phyloP scores from a whole-genome alignment of 2,888 invertebrate species.

The Xestia xanthographa region DNA sequence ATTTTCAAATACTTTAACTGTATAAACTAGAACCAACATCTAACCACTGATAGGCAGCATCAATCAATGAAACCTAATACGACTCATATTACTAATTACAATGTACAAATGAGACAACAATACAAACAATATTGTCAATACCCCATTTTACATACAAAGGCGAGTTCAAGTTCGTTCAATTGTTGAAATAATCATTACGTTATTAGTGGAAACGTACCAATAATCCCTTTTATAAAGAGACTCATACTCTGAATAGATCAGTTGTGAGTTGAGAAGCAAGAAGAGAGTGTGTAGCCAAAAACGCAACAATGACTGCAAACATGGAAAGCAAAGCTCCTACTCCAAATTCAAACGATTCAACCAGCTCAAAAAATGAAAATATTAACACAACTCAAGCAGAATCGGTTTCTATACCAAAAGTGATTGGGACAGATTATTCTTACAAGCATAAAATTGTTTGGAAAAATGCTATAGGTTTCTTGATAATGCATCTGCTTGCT shows the following conservation, averaged over 20 bases:
- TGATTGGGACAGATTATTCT: slow-evolving; percentile 77
- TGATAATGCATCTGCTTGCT: slow-evolving; percentile 88
- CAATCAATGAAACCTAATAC: slow-evolving; percentile 18
- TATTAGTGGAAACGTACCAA: slow-evolving; percentile 1
- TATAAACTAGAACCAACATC: background rate
- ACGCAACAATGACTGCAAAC: slow-evolving; percentile 39
- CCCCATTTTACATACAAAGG: slow-evolving; percentile 46
- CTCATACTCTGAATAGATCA: slow-evolving; percentile 4
- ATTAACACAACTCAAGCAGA: background rate
- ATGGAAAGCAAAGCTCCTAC: slow-evolving; percentile 25
- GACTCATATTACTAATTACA: background rate
- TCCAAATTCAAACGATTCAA: slow-evolving; percentile 2
- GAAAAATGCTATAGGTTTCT: slow-evolving; percentile 91
- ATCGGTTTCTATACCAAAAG: slow-evolving; percentile 41
- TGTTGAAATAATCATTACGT: slow-evolving; percentile 35
- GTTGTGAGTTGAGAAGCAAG: slow-evolving; percentile 23
- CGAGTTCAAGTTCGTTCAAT: slow-evolving; percentile 46
- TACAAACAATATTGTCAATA: slow-evolving; percentile 7
- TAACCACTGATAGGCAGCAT: background rate
- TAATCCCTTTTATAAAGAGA: slow-evolving; percentile 36
- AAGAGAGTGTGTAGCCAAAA: background rate
- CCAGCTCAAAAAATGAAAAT: slow-evolving; percentile 11
- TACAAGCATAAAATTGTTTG: slow-evolving; percentile 90
- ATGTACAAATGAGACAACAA: slow-evolving; percentile 20
- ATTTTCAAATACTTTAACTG: background rate